A percentile compares a stretch with the other conserved stretches of the same genome.
phyloP scores from a whole-genome alignment of 2,113 vertebrate genomes.

The Oncorhynchus nerka region DNA sequence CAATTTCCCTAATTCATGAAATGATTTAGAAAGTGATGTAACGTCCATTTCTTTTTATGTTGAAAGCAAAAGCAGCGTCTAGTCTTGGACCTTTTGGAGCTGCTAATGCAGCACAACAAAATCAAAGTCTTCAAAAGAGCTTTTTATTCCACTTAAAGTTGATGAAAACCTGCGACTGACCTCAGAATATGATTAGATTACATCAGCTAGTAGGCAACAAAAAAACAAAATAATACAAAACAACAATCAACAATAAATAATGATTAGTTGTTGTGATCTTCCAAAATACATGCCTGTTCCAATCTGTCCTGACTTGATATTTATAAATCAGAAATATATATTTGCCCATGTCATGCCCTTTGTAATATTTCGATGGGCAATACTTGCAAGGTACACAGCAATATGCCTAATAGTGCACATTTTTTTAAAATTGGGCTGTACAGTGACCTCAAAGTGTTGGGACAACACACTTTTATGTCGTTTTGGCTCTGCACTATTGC shows the following conservation, averaged over 20 bases:
- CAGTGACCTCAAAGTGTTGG: not conserved
- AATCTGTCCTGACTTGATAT: constrained; percentile 60
- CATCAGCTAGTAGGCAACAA: not conserved
- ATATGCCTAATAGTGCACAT: not conserved
- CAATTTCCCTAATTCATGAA: constrained; percentile 72
- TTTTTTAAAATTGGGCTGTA: too few relatives aligned
- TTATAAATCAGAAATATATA: not conserved
- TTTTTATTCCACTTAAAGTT: constrained; percentile 60
- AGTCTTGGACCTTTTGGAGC: constrained; percentile 64
- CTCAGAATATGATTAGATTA: constrained; percentile 74
- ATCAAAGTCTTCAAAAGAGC: constrained; percentile 71
- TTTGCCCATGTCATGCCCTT: not conserved
- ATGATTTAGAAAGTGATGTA: constrained; percentile 73
- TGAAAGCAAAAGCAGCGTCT: constrained; percentile 65
- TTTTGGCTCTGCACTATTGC: not conserved
- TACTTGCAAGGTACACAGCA: not conserved
- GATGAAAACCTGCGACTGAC: constrained; percentile 63
- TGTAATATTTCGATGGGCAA: not conserved
- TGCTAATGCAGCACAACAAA: constrained; percentile 70
- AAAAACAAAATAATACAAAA: constrained; percentile 64
- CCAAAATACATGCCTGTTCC: constrained; percentile 30
- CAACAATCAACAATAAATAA: constrained; percentile 70
- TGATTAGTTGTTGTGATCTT: constrained; percentile 65
- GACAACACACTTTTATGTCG: not conserved
- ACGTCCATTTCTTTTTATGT: constrained; percentile 72